Evolutionary conservation across 2,113 vertebrate species (phyloP).

Genomic region (Regulus satrapa): DNA sequence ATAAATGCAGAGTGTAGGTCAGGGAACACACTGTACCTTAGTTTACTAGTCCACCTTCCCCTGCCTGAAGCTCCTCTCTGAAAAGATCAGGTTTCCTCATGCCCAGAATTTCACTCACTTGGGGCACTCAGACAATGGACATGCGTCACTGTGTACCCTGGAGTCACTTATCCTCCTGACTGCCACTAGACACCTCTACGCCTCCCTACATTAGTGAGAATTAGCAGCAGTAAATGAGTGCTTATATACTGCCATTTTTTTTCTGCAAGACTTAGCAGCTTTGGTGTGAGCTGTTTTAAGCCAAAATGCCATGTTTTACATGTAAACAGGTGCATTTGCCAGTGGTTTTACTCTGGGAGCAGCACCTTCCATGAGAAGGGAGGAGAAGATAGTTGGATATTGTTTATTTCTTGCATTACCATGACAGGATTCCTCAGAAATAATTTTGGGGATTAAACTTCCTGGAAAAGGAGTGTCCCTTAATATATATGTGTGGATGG

Average conservation of each 20-base stretch:
- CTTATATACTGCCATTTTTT: neutral
- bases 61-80: neutral
- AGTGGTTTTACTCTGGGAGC: neutral
- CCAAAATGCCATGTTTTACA: neutral
- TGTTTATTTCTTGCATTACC: neutral
- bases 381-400: neutral
- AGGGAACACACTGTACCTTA: neutral
- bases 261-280: neutral
- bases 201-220: neutral
- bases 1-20: neutral
- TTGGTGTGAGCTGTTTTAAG: too few relatives aligned
- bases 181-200: neutral
- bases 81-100: neutral
- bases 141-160: neutral
- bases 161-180: neutral
- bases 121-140: neutral
- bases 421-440: neutral
- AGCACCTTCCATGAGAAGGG: neutral
- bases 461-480: conserved; percentile 26
- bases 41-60: neutral
- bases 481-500: neutral
- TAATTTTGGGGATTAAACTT: conserved; percentile 18
- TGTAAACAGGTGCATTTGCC: neutral
- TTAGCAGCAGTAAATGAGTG: neutral
- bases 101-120: neutral